Percentiles rank a stretch among this genome's conserved stretches.
phyloP scores from a whole-genome alignment of 2,888 invertebrate species.

The Limenitis camilla region DNA sequence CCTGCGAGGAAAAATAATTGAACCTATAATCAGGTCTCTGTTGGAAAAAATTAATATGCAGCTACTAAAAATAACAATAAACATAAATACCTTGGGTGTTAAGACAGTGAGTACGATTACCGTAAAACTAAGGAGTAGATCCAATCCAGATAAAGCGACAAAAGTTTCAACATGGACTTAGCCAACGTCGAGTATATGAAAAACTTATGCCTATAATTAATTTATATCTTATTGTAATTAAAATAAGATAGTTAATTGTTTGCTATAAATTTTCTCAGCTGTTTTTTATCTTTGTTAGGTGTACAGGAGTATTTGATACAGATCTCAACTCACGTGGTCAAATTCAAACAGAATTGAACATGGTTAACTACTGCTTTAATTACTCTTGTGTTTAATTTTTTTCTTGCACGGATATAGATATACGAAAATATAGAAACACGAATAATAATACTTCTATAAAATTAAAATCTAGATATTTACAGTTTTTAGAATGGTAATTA shows the following conservation, averaged over 20 bases:
- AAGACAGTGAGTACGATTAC: slow-evolving; percentile 48
- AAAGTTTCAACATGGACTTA: slow-evolving; percentile 48
- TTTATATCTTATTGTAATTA: slow-evolving; percentile 14
- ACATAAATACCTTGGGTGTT: slow-evolving; percentile 41
- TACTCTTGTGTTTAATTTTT: slow-evolving; percentile 24
- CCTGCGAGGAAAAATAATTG: slow-evolving; percentile 18
- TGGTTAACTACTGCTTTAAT: slow-evolving; percentile 47
- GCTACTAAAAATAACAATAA: slow-evolving; percentile 38
- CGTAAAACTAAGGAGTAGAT: slow-evolving; percentile 60
- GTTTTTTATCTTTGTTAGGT: slow-evolving; percentile 28
- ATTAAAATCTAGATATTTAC: no score
- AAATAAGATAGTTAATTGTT: slow-evolving; percentile 7
- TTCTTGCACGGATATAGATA: no score
- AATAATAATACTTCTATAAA: no score
- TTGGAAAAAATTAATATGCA: slow-evolving; percentile 27
- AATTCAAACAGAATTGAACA: slow-evolving; percentile 43
- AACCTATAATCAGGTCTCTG: slow-evolving; percentile 22
- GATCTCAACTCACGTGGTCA: slow-evolving; percentile 48
- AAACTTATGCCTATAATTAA: slow-evolving; percentile 2
- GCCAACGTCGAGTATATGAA: slow-evolving; percentile 16
- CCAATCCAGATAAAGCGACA: slow-evolving; percentile 55
- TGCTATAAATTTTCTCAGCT: background rate
- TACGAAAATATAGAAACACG: no score
- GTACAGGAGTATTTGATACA: slow-evolving; percentile 49
- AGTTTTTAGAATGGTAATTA: no score